Conservation (phyloP, 2,113 vertebrate species). For the Oxyruncus cristatus region DNA sequence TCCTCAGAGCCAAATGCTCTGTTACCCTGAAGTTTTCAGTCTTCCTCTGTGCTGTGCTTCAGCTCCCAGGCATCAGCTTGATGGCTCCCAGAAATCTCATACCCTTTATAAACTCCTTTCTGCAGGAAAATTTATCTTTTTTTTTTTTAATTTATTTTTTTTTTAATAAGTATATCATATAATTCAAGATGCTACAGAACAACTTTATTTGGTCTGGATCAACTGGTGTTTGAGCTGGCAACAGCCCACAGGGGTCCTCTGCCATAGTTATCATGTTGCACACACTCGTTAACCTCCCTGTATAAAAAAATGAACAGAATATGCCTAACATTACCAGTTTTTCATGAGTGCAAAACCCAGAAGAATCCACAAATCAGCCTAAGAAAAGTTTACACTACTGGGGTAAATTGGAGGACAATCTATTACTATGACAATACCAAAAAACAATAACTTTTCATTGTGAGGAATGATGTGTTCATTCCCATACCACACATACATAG, state of each 20-base stretch:
- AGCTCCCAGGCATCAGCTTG: background rate
- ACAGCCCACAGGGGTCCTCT: background rate
- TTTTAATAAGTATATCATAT: background rate
- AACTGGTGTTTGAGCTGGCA: constrained; percentile 42
- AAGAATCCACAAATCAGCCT: background rate
- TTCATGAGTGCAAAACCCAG: background rate
- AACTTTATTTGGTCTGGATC: constrained; percentile 49
- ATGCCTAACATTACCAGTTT: background rate
- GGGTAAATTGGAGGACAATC: background rate
- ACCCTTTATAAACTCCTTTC: background rate
- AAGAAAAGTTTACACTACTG: background rate
- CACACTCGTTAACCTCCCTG: background rate
- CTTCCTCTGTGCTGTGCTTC: background rate
- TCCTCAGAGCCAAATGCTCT: background rate
- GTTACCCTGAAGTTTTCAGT: background rate
- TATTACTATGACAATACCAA: background rate
- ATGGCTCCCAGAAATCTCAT: background rate
- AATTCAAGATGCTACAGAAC: constrained; percentile 21
- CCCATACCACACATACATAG: background rate
- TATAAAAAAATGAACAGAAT: constrained; percentile 2
- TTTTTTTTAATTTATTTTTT: background rate
- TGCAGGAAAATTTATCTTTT: background rate
- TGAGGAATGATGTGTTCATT: background rate
- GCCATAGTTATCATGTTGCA: constrained; percentile 24
- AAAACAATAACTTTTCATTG: background rate